Base-by-base conservation (phyloP, 2,113 vertebrate species). In the Colaptes auratus region DNA sequence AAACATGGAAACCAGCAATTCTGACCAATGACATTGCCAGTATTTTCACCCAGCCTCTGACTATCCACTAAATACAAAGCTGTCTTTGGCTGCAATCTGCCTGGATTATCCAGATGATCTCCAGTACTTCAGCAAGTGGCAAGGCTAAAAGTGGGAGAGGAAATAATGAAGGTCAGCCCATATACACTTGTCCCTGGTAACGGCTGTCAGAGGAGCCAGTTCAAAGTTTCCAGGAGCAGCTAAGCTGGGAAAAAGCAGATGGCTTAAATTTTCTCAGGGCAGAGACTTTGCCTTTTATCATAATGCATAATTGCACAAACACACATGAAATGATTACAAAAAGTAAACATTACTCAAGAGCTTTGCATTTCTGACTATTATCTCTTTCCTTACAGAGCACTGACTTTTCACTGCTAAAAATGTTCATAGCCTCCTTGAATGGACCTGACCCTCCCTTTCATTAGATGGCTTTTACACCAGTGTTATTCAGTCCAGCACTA, bases 311-410 rank as follows among this genome's bases (percentile, higher is more conserved):
- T 63, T 73, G 42, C 35, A 61, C 21, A 90, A 76, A 67, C 11
- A 3, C 33, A 21, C 15, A 50, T 10, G 10, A 80, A 77, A 83
- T 8, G 1, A 0, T 4, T 69, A 60, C n/a, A 85, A 31, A 15
- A 81, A 78, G 25, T 8, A 94, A 89, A 84, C 21, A 50, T 73
- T 90, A 90, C 28, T 66, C 24, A 58, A 89, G 42, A 82, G 50
- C 11, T 89, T 39, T 78, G 15, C 18, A 25, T 90, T 93, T 84
- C 63, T 73, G n/a, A 63, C 33, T 7, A 42, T 70, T 82, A 52
- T 39, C 24, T 46, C 25, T 60, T 50, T 78, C 61, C 18, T 72
- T 35, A 35, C 15, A 83, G 55, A 84, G 15, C 56, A 61, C 15
- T n/a, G 50, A 64, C 36, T 70, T 89, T 92, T 58, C 59, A 44